Evolutionary conservation across 2,888 invertebrate genomes (phyloP).

Genomic region (Drosophila mercatorum): DNA sequence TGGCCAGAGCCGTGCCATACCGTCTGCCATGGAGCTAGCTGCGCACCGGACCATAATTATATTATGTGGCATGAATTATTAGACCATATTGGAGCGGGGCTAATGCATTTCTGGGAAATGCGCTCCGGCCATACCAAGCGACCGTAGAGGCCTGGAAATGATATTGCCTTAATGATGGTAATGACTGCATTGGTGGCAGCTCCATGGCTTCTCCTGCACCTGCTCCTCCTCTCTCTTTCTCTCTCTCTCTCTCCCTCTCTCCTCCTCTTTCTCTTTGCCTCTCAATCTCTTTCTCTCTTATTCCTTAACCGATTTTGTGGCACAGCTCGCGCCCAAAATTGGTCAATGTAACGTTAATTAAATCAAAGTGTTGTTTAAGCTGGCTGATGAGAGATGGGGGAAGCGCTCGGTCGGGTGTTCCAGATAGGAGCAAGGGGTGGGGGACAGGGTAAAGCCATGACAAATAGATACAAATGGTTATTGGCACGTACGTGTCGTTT

Average conservation of each 20-base stretch:
- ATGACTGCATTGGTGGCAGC: slow-evolving; percentile 78
- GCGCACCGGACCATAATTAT: slow-evolving; percentile 77
- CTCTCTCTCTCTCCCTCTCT: background rate
- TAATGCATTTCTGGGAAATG: slow-evolving; percentile 82
- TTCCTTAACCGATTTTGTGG: slow-evolving; percentile 45
- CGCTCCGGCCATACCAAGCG: slow-evolving; percentile 47
- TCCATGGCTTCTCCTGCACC: slow-evolving; percentile 22
- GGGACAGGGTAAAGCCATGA: slow-evolving; percentile 48
- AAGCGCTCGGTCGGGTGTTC: background rate
- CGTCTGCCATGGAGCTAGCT: slow-evolving; percentile 71
- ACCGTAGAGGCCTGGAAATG: slow-evolving; percentile 78
- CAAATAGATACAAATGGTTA: slow-evolving; percentile 82
- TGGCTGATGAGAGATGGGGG: slow-evolving; percentile 6
- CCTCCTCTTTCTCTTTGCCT: slow-evolving; percentile 1
- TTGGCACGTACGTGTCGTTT: slow-evolving; percentile 80
- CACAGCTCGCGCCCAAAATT: slow-evolving; percentile 70
- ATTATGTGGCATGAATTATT: slow-evolving; percentile 83
- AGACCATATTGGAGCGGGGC: slow-evolving; percentile 82
- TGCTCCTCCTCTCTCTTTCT: background rate
- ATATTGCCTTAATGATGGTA: slow-evolving; percentile 83
- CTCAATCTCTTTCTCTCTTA: slow-evolving; percentile 12
- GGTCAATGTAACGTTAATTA: slow-evolving; percentile 82
- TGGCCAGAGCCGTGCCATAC: slow-evolving; percentile 75
- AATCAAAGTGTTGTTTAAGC: slow-evolving; percentile 70
- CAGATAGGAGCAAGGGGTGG: background rate